phyloP scores from a whole-genome alignment of 2,888 invertebrate species.

The Harpagoxenus sublaevis region DNA sequence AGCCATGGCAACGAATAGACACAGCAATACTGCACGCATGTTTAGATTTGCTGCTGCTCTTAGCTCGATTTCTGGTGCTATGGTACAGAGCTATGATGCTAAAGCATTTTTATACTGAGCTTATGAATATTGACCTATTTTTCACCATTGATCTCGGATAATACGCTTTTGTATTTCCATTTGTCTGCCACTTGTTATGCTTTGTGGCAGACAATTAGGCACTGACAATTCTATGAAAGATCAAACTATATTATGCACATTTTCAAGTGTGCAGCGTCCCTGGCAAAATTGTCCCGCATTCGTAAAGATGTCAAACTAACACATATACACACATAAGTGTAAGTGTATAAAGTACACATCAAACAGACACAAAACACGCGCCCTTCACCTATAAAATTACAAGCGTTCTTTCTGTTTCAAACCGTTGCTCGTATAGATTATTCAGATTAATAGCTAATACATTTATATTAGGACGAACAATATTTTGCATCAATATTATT shows the following conservation, averaged over 20 bases:
- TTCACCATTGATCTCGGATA: background rate
- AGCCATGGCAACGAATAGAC: conserved; percentile 4
- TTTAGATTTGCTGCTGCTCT: background rate
- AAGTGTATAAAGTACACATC: background rate
- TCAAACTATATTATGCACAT: background rate
- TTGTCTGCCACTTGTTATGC: background rate
- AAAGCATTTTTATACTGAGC: conserved; percentile 31
- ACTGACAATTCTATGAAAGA: background rate
- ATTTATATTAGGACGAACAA: too few relatives aligned
- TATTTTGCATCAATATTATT: background rate
- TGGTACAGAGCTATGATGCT: background rate
- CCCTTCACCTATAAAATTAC: conserved; percentile 18
- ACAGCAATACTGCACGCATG: conserved; percentile 21
- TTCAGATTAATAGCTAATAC: background rate
- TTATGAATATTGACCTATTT: conserved; percentile 42
- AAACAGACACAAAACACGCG: background rate
- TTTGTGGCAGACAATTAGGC: conserved; percentile 7
- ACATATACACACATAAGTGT: background rate
- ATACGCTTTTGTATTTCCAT: conserved; percentile 33
- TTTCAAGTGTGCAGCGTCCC: background rate
- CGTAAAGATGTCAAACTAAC: conserved; percentile 11
- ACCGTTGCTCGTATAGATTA: background rate
- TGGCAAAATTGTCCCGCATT: conserved; percentile 17
- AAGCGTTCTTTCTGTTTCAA: background rate
- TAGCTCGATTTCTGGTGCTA: conserved; percentile 3